phyloP scores from a whole-genome alignment of 37 sponge, comb jelly and placozoan species.

The Aplysina aerophoba region DNA sequence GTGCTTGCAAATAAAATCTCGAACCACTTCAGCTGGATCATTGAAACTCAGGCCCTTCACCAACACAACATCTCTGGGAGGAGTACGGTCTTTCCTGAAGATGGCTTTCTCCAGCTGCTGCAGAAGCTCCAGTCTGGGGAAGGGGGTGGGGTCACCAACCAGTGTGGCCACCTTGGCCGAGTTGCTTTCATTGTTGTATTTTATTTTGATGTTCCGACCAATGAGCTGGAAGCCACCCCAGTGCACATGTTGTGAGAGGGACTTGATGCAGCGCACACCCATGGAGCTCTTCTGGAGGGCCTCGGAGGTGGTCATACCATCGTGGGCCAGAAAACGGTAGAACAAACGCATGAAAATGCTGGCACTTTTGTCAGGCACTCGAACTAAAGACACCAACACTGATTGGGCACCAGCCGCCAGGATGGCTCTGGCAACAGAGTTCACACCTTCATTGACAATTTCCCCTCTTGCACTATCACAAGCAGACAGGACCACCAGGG shows the following conservation, averaged over 20 bases:
- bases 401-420: slow-evolving; percentile 44
- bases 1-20: slow-evolving; percentile 46
- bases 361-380: slow-evolving; percentile 44
- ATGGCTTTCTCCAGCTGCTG: slow-evolving; percentile 50
- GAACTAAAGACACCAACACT: slow-evolving; percentile 37
- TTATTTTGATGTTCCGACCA: slow-evolving; percentile 59
- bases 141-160: slow-evolving; percentile 32
- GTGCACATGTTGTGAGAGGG: slow-evolving; percentile 68
- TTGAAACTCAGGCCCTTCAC: slow-evolving; percentile 5
- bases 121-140: slow-evolving; percentile 63
- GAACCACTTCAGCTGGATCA: slow-evolving; percentile 42
- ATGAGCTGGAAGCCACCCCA: slow-evolving; percentile 86
- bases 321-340: slow-evolving; percentile 27
- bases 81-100: slow-evolving; percentile 15
- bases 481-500: slow-evolving; percentile 28
- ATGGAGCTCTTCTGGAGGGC: slow-evolving; percentile 65
- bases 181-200: slow-evolving; percentile 2
- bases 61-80: slow-evolving; percentile 31
- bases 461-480: slow-evolving; percentile 22
- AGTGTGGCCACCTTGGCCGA: not conserved
- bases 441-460: slow-evolving; percentile 21
- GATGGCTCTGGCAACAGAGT: slow-evolving; percentile 41
- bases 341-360: slow-evolving; percentile 41
- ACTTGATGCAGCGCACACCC: slow-evolving; percentile 69
- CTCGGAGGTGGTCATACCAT: slow-evolving; percentile 11